Base-by-base conservation (phyloP, 2,888 invertebrate genomes). In the Embidobia sp. region DNA sequence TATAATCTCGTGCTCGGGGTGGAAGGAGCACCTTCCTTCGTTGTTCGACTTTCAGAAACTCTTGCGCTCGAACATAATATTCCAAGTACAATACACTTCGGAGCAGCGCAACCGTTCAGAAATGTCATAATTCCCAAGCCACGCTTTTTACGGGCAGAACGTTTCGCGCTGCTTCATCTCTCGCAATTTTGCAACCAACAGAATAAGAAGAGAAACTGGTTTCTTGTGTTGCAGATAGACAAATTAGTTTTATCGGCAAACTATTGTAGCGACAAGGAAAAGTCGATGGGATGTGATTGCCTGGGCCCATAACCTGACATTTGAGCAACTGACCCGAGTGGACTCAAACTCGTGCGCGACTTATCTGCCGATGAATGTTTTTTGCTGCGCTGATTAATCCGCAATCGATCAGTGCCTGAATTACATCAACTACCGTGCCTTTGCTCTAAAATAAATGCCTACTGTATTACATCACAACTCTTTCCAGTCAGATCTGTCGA, bases 1-100 rank as follows among this genome's bases (percentile, higher is more conserved):
- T 75, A 81, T 82, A 82, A 84, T 83, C 81, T 81, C 80, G 74
- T 75, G 78, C 31, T n/a, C n/a, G n/a, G n/a, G 66, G 19, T 57
- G 57, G 26, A 51, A 64, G 57, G 55, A 76, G 61, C 48, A 55
- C 55, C 67, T 73, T 57, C 49, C 49, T 48, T 16, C 22, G 46
- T 61, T 27, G 59, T 48, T 73, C 57, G 49, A 57, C 64, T 73
- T 73, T 64, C 64, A 27, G 53, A 22, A 53, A 22, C 46, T 44
- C 51, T 53, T 51, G 13, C 59, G 51, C 51, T 70, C 15, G 16
- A 26, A 29, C 29, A n/a, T n/a, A n/a, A n/a, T n/a, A n/a, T n/a
- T n/a, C n/a, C n/a, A n/a, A n/a, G n/a, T n/a, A n/a, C n/a, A n/a
- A n/a, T n/a, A n/a, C n/a, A n/a, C n/a, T n/a, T n/a, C n/a, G n/a